Base-by-base conservation (phyloP, 2,113 vertebrate genomes). In the Caranx ignobilis region DNA sequence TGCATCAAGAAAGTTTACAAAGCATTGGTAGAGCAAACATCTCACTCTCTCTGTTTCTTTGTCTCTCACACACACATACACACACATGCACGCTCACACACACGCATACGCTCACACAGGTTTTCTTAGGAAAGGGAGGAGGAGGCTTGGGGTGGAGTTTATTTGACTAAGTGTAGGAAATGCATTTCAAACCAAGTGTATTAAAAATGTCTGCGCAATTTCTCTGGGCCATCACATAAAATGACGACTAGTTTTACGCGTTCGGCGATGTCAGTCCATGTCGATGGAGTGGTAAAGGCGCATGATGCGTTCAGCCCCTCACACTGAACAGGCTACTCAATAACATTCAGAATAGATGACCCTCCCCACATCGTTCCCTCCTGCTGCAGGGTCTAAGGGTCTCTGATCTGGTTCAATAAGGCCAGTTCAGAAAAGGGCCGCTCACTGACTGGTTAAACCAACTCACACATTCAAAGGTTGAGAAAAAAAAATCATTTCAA, bases 261-360 rank as follows among this genome's bases (percentile, higher is more conserved):
- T 78, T 79, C 73, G 56, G 45, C 68, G 68, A 77, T 88, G 71
- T 89, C 74, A 63, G 75, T 89, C 84, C 87, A 85, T 85, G 88
- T 87, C 83, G 88, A 88, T 88, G 88, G 89, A 90, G 88, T 70
- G 71, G 84, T 81, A 92, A 92, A 90, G 92, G 88, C 87, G 88
- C 71, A 56, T 91, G 85, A 92, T 82, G 91, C 55, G 82, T 93
- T 92, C 93, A 92, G 90, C 87, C 82, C 64, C 87, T 89, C 88
- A 83, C 82, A 79, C 89, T 87, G 92, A 92, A 93, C 88, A 89
- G 75, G 76, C 76, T 86, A 86, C 92, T 93, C 86, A 84, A 85
- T 89, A 92, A 95, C 93, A 95, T 95, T 95, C 94, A 95, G 90
- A 92, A 90, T 76, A 90, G 84, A 84, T 86, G 32, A 56, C 57